Conservation (phyloP, 1,140 invertebrate genomes). For the Chironomus striatipennis region DNA sequence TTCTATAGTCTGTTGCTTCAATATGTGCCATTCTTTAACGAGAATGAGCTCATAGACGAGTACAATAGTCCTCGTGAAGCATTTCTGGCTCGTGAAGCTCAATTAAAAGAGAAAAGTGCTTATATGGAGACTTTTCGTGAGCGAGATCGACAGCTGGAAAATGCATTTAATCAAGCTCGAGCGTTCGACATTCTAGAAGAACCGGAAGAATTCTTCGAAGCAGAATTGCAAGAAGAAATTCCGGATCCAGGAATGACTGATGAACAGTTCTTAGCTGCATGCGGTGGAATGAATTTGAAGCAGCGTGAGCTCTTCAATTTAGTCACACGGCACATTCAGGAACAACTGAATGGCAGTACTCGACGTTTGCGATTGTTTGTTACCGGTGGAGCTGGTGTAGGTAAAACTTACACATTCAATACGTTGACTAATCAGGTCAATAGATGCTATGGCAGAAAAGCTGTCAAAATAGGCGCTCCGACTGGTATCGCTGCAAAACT, state of each 20-base stretch:
- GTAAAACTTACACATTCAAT: slow-evolving; percentile 33
- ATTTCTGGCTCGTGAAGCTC: slow-evolving; percentile 31
- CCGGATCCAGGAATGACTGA: slow-evolving; percentile 25
- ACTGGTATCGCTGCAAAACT: slow-evolving; percentile 33
- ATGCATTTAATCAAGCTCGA: slow-evolving; percentile 33
- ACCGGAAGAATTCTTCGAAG: slow-evolving; percentile 27
- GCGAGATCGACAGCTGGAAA: slow-evolving; percentile 33
- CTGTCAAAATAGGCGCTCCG: slow-evolving; percentile 31
- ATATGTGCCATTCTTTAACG: slow-evolving; percentile 34
- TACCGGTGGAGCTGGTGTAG: slow-evolving; percentile 29
- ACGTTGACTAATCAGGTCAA: slow-evolving; percentile 31
- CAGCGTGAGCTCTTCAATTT: slow-evolving; percentile 28
- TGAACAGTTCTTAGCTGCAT: slow-evolving; percentile 28
- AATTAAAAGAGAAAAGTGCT: slow-evolving; percentile 31
- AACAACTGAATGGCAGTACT: neutral
- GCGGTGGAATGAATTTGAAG: slow-evolving; percentile 27
- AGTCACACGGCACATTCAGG: neutral
- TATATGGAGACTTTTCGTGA: slow-evolving; percentile 31
- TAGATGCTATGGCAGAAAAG: slow-evolving; percentile 30
- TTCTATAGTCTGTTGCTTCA: slow-evolving; percentile 35
- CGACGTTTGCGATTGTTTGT: slow-evolving; percentile 19
- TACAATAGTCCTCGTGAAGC: slow-evolving; percentile 34
- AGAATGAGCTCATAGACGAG: slow-evolving; percentile 32
- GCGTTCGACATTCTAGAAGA: slow-evolving; percentile 34
- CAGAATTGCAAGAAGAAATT: slow-evolving; percentile 28